phyloP scores from a whole-genome alignment of 2,113 vertebrate genomes.

The Leucosticte australis region DNA sequence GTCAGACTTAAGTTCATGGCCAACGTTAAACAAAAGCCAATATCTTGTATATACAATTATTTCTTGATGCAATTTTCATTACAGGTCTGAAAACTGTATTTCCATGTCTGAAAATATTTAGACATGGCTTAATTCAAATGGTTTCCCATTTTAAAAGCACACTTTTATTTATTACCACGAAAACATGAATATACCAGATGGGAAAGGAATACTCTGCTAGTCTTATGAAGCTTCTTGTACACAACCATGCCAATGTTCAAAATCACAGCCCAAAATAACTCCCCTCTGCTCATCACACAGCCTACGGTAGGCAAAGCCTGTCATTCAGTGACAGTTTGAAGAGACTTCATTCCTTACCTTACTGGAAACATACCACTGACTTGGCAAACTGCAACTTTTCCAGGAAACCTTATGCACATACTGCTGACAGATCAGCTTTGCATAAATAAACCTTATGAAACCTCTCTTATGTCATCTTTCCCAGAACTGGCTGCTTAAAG shows the following conservation, averaged over 20 bases:
- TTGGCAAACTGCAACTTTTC: slow-evolving; percentile 5
- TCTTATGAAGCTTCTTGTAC: slow-evolving; percentile 26
- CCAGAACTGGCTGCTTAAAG: not conserved
- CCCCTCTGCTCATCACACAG: not conserved
- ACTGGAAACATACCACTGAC: not conserved
- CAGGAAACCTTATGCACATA: not conserved
- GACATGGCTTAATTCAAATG: not conserved
- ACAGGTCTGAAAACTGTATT: not conserved
- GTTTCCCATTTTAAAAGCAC: slow-evolving; percentile 30
- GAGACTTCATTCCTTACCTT: slow-evolving; percentile 20
- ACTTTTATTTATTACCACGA: not conserved
- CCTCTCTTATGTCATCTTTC: not conserved
- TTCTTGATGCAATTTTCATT: not conserved
- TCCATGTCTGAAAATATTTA: slow-evolving; percentile 42
- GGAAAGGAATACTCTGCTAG: slow-evolving; percentile 21
- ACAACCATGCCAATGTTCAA: slow-evolving; percentile 5
- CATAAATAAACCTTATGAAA: not conserved
- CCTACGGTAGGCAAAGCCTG: slow-evolving; percentile 12
- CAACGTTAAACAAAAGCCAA: not conserved
- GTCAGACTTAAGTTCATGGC: not conserved
- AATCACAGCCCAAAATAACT: slow-evolving; percentile 39
- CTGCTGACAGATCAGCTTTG: not conserved
- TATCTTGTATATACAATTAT: not conserved
- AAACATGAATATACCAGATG: slow-evolving; percentile 38
- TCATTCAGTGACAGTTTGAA: not conserved